These are phyloP conservation scores for Hippocampus kuda DNA, from an alignment of 2,797 vertebrate species.

Conservation along the genomic window DNA sequence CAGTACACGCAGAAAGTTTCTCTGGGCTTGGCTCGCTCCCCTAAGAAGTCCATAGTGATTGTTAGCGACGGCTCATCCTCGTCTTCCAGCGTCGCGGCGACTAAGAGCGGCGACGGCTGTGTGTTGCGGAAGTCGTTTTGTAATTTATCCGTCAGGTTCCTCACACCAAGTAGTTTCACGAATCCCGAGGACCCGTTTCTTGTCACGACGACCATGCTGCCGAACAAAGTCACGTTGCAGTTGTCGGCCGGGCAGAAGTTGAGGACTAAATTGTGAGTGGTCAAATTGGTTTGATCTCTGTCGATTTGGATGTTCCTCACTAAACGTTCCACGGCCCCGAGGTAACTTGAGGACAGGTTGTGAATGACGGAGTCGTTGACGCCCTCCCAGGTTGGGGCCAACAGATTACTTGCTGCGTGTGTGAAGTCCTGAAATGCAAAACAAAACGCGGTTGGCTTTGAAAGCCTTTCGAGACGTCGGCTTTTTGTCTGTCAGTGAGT, in stretches of 20 bases:
- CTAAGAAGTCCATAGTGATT: conserved; percentile 53
- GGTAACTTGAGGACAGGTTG: conserved; percentile 42
- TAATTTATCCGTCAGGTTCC: conserved; percentile 53
- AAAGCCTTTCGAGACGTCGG: neutral
- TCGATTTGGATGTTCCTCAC: conserved; percentile 51
- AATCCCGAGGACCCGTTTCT: conserved; percentile 13
- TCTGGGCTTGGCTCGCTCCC: accelerated
- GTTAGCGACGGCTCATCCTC: neutral
- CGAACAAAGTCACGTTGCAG: conserved; percentile 43
- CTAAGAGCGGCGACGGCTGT: conserved; percentile 13
- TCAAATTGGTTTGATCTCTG: neutral
- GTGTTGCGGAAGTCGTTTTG: accelerated
- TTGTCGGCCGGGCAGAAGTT: conserved; percentile 30
- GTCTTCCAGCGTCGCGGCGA: conserved; percentile 48
- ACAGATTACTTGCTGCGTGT: conserved; percentile 57
- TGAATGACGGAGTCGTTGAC: neutral
- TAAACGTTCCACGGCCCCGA: conserved; percentile 59
- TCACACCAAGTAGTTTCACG: conserved; percentile 57
- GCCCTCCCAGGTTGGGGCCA: conserved; percentile 39
- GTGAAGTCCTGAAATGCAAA: conserved; percentile 52
- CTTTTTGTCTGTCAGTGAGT: too few relatives aligned
- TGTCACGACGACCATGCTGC: conserved; percentile 32
- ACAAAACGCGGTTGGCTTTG: neutral
- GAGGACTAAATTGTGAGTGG: conserved; percentile 51
- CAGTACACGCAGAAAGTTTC: conserved; percentile 63